Base-by-base conservation (phyloP, 2,888 invertebrate genomes). In the Apotomis betuletana region DNA sequence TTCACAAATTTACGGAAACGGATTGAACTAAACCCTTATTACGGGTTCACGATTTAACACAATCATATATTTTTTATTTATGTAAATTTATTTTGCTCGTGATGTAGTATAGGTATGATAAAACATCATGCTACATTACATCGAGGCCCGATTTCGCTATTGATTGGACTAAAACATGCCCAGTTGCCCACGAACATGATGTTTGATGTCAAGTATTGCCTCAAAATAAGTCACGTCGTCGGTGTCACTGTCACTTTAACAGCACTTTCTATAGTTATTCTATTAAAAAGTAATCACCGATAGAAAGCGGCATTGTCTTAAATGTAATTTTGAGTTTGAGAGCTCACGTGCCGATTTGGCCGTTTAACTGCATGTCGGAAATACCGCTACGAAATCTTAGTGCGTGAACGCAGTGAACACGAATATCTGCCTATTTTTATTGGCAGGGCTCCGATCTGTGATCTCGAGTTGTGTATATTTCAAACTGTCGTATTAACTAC, bases 171-270 rank as follows among this genome's bases (percentile, higher is more conserved):
- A 38, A 49, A 57, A 46, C n/a, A 49, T 15, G 49, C 38, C n/a
- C 58, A 46, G 10, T 36, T 15, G 49, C 38, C n/a, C 58, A 5
- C 67, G 10, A n/a, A 5, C 51, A 49, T 49, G 38, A 36, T 49
- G 49, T 10, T 2, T 27, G 0, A 2, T 27, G 0, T 27, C 27
- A 27, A 27, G 27, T 27, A 65, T 44, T 38, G 38, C 46, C n/a
- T 57, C 55, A n/a, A 76, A 83, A 81, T 85, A 82, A 85, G 85
- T 86, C 87, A 87, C 85, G 85, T 83, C 75, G 82, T 44, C 61
- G 63, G 75, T 65, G 55, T 57, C 55, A 55, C 59, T 60, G 59
- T 59, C 52, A 51, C 64, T 27, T 59, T 59, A 46, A 59, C 15
- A 57, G 54, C 62, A 60, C 70, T 70, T 70, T 70, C 65, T 67